Evolutionary conservation across 1,140 invertebrate species (phyloP).

Genomic region (Ceratoteleas bidentatus): DNA sequence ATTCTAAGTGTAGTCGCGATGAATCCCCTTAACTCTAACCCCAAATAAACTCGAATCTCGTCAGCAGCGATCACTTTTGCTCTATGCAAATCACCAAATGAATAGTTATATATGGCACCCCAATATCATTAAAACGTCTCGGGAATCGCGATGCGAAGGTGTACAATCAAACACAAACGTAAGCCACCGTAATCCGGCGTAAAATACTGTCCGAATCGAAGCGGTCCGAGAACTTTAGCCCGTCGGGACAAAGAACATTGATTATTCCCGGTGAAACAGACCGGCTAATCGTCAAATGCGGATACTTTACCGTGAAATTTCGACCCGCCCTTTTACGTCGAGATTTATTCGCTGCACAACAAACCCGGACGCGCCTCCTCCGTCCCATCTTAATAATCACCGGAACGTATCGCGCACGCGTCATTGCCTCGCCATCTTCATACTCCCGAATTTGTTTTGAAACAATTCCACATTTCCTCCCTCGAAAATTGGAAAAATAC

Average conservation of each 20-base stretch:
- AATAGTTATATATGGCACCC: conserved; percentile 43
- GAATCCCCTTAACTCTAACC: background rate
- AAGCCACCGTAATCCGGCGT: conserved; percentile 74
- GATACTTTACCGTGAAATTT: conserved; percentile 63
- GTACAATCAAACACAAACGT: conserved; percentile 74
- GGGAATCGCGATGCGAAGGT: conserved; percentile 28
- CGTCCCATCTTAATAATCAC: too few species aligned
- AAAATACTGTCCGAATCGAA: conserved; percentile 74
- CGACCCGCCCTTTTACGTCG: conserved; percentile 34
- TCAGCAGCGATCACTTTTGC: conserved; percentile 6
- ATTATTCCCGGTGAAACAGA: conserved; percentile 76
- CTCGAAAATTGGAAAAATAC: too few species aligned
- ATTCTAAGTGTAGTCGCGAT: background rate
- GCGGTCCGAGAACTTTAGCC: conserved; percentile 73
- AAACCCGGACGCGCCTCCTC: background rate
- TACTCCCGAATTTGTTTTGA: too few species aligned
- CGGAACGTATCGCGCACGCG: too few species aligned
- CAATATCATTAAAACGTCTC: conserved; percentile 30
- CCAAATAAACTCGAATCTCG: background rate
- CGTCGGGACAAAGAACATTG: conserved; percentile 72
- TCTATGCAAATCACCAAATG: conserved; percentile 36
- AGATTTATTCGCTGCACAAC: conserved; percentile 55
- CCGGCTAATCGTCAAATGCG: conserved; percentile 75
- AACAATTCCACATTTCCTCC: too few species aligned
- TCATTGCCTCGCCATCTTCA: too few species aligned